phyloP scores from a whole-genome alignment of 2,888 invertebrate species.

The Drosophila meridiana region DNA sequence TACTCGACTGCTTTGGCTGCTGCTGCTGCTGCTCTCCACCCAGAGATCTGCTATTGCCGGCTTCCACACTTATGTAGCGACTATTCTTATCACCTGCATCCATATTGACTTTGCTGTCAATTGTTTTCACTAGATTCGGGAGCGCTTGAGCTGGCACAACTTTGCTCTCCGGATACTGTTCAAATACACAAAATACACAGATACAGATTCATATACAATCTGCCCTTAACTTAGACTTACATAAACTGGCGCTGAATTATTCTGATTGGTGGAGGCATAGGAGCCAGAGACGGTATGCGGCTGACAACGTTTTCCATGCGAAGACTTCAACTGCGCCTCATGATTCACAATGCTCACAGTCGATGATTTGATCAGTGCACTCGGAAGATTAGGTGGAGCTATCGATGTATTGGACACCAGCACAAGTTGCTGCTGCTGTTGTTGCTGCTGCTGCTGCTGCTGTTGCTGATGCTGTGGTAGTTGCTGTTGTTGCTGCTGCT shows the following conservation, averaged over 20 bases:
- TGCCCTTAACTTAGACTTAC: slow-evolving; percentile 50
- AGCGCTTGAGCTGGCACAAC: slow-evolving; percentile 7
- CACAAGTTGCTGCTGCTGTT: slow-evolving; percentile 55
- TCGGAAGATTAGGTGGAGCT: slow-evolving; percentile 51
- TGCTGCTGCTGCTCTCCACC: slow-evolving; percentile 24
- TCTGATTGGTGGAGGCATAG: slow-evolving; percentile 63
- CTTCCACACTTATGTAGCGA: slow-evolving; percentile 21
- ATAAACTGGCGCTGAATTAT: slow-evolving; percentile 78
- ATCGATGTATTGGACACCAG: slow-evolving; percentile 53
- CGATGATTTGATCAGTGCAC: slow-evolving; percentile 65
- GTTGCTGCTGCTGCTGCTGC: not conserved
- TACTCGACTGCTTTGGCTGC: slow-evolving; percentile 14
- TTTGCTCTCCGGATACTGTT: slow-evolving; percentile 64
- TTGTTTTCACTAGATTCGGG: slow-evolving; percentile 7
- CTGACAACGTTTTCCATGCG: slow-evolving; percentile 47
- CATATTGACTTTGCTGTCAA: slow-evolving; percentile 7
- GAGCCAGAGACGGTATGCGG: slow-evolving; percentile 40
- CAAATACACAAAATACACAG: not conserved
- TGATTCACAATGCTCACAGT: slow-evolving; percentile 50
- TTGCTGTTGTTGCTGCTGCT: slow-evolving; percentile 49
- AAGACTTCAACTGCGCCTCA: slow-evolving; percentile 37
- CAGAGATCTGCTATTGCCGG: slow-evolving; percentile 14
- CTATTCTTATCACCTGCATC: slow-evolving; percentile 27
- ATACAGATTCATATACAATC: not conserved
- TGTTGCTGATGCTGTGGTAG: slow-evolving; percentile 47